These are phyloP conservation scores for Ascidia mentula DNA, from an alignment of 23 tunicate genomes.

Conservation along the genomic window DNA sequence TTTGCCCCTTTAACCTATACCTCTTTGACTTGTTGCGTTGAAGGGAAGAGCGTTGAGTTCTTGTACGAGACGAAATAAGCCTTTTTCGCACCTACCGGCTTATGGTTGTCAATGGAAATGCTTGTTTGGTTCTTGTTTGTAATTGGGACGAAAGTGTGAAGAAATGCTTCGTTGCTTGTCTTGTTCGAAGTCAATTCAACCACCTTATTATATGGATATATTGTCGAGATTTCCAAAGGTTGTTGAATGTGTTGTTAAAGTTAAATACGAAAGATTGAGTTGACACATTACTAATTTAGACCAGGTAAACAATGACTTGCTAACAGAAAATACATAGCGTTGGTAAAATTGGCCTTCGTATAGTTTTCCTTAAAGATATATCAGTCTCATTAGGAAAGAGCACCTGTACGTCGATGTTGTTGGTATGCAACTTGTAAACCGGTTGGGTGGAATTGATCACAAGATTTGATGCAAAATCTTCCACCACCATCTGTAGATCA, in stretches of 20 bases:
- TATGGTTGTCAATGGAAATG: neutral
- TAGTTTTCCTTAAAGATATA: too few relatives aligned
- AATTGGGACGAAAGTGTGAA: neutral
- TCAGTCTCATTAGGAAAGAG: too few relatives aligned
- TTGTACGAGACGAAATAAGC: constrained; percentile 29
- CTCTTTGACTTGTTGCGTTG: constrained; percentile 8
- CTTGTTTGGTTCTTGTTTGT: neutral
- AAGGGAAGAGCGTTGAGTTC: constrained; percentile 29
- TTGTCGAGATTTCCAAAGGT: too few relatives aligned
- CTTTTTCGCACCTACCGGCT: neutral
- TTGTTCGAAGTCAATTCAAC: neutral
- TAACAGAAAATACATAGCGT: too few relatives aligned
- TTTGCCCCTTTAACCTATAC: too few relatives aligned
- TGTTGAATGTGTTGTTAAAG: too few relatives aligned
- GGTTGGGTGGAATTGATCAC: neutral
- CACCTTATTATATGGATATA: too few relatives aligned
- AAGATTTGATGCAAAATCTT: neutral
- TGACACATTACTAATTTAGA: too few relatives aligned
- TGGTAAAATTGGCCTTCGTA: too few relatives aligned
- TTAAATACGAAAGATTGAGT: too few relatives aligned
- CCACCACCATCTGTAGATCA: neutral
- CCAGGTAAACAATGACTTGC: too few relatives aligned
- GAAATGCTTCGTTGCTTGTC: neutral
- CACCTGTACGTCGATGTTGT: neutral
- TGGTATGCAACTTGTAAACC: neutral